Conservation (phyloP, 2,113 vertebrate species). For the Melanerpes aurifrons region DNA sequence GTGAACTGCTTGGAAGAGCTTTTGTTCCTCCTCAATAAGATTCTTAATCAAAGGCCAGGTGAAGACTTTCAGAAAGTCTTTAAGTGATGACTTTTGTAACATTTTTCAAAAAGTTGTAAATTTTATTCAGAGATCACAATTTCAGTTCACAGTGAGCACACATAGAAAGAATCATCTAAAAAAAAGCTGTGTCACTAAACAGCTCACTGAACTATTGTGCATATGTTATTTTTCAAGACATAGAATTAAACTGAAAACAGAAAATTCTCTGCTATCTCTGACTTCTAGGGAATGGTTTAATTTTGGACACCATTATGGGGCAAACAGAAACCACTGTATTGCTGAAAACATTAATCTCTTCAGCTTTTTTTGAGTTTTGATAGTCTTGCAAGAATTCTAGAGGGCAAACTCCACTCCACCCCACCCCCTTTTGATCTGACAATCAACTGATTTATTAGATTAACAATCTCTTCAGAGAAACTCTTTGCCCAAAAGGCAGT, state of each 20-base stretch:
- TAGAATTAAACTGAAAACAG: not conserved
- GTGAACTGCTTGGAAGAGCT: not conserved
- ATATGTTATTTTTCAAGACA: not conserved
- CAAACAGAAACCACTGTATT: not conserved
- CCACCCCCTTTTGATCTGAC: not conserved
- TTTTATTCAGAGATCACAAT: not conserved
- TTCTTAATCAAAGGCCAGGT: not conserved
- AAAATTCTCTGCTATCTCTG: not conserved
- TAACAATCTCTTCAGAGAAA: not conserved
- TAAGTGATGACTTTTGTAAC: not conserved
- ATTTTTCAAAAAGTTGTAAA: not conserved
- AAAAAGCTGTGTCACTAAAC: not conserved
- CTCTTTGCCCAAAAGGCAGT: not conserved
- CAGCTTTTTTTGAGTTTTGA: not conserved
- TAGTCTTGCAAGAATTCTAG: not conserved
- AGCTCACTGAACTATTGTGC: not conserved
- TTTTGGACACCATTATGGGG: not conserved
- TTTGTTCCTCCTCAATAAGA: not conserved
- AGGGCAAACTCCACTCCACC: not conserved
- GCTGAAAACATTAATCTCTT: not conserved
- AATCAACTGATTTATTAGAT: slow-evolving; percentile 6
- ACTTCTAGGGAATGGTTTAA: not conserved
- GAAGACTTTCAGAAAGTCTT: not conserved
- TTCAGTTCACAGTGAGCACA: not conserved
- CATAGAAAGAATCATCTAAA: not conserved